phyloP scores from a whole-genome alignment of 2,888 invertebrate genomes.

The Formica aserva region DNA sequence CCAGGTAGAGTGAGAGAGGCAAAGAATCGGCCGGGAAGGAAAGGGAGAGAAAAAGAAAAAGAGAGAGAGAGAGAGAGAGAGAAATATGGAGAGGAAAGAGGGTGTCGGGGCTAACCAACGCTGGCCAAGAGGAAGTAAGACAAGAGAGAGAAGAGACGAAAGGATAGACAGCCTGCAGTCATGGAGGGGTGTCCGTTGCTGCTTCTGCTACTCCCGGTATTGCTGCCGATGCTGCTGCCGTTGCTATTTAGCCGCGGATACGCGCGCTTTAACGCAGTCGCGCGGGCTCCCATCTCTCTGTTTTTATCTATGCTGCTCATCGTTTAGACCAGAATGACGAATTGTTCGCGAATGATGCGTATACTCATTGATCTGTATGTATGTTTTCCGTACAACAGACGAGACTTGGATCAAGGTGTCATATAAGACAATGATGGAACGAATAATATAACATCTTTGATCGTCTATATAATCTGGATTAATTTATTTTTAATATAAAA shows the following conservation, averaged over 20 bases:
- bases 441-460: not conserved
- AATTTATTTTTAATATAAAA: not conserved
- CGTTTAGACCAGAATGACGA: slow-evolving; percentile 49
- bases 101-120: slow-evolving; percentile 66
- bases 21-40: slow-evolving; percentile 40
- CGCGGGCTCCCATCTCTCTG: slow-evolving; percentile 66
- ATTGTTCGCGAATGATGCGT: slow-evolving; percentile 29
- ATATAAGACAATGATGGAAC: not conserved
- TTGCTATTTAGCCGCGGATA: slow-evolving; percentile 71
- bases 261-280: slow-evolving; percentile 70
- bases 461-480: not conserved
- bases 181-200: slow-evolving; percentile 76
- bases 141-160: slow-evolving; percentile 70
- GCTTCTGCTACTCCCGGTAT: slow-evolving; percentile 60
- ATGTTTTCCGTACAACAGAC: not conserved
- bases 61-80: slow-evolving; percentile 59
- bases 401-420: not conserved
- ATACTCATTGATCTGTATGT: slow-evolving; percentile 47
- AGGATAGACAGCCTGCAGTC: slow-evolving; percentile 64
- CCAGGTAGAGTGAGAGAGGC: slow-evolving; percentile 55
- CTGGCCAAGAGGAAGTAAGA: slow-evolving; percentile 66
- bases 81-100: slow-evolving; percentile 60
- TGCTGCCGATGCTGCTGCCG: slow-evolving; percentile 65
- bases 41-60: slow-evolving; percentile 55
- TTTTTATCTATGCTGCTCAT: slow-evolving; percentile 46